These are phyloP conservation scores for Hyperopisus bebe DNA, from an alignment of 2,113 vertebrate genomes.

Conservation along the genomic window DNA sequence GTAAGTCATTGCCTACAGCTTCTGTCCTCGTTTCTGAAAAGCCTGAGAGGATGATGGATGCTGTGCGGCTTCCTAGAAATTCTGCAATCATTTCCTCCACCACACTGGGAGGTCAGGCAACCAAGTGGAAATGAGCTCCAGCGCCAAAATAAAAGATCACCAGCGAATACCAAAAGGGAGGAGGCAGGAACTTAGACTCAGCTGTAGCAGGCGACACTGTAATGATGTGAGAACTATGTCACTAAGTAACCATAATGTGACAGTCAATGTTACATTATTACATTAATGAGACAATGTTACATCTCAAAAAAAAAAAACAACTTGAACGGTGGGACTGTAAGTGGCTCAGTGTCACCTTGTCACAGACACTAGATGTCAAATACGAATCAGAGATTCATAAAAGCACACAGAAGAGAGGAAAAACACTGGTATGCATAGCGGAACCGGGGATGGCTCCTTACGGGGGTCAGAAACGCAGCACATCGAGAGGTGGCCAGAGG, in stretches of 20 bases:
- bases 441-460: background rate
- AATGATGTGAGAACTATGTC: background rate
- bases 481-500: background rate
- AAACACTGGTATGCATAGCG: background rate
- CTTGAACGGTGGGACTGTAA: background rate
- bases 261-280: background rate
- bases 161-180: background rate
- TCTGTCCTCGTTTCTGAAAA: background rate
- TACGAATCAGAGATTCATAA: background rate
- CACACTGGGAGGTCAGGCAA: constrained; percentile 2
- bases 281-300: no score
- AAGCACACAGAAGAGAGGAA: background rate
- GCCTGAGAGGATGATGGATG: background rate
- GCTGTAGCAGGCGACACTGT: background rate
- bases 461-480: background rate
- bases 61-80: background rate
- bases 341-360: background rate
- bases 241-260: background rate
- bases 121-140: background rate
- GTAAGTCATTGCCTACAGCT: background rate
- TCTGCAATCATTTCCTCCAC: background rate
- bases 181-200: background rate
- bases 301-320: background rate
- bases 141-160: background rate
- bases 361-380: background rate